Evolutionary conservation across 2,797 vertebrate species (phyloP), one percentile per base, ranked within the genome.

Genomic region (Falco peregrinus): DNA sequence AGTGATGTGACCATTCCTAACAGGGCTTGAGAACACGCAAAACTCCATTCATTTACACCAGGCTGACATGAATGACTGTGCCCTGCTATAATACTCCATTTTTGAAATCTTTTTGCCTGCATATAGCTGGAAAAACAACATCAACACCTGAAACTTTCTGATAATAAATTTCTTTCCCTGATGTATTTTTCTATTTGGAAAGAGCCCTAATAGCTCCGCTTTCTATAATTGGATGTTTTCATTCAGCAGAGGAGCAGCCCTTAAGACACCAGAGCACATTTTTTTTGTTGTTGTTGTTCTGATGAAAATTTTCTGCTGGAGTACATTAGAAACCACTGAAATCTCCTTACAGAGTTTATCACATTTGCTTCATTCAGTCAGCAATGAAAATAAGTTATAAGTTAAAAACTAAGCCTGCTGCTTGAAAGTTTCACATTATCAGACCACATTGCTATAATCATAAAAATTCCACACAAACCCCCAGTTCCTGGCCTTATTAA

Each of bases 161-260:
- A 65, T 51, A 71, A 50, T 69, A 43, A 5, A 3, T 48, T 81
- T 83, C 51, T 33, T 20, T 10, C 12, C 2, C 15, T 0, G 0
- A 24, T 69, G 14, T 79, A 68, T 92, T 93, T 95, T 95, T 85
- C 61, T 45, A 28, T 78, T 56, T 92, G 87, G 86, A 94, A 95
- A 91, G 28, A 95, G 31, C 47, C 61, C 51, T 73, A 89, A 92
- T 78, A 93, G 14, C 39, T 89, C 47, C 0, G 2, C 74, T 79
- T 91, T 76, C 73, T 91, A 84, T 59, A 92, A 87, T 78, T 51
- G 57, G 76, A 68, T 75, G 39, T 67, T 90, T 95, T 85, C 37
- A 75, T 80, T 83, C 94, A 56, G 78, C 78, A 89, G 53, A 89
- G 17, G 61, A 92, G 48, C 25, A 91, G 41, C 60, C 71, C 73